Evolutionary conservation across 1,140 invertebrate genomes (phyloP), one percentile per base, ranked within the genome.

Genomic region (Drosophila sturtevanti): DNA sequence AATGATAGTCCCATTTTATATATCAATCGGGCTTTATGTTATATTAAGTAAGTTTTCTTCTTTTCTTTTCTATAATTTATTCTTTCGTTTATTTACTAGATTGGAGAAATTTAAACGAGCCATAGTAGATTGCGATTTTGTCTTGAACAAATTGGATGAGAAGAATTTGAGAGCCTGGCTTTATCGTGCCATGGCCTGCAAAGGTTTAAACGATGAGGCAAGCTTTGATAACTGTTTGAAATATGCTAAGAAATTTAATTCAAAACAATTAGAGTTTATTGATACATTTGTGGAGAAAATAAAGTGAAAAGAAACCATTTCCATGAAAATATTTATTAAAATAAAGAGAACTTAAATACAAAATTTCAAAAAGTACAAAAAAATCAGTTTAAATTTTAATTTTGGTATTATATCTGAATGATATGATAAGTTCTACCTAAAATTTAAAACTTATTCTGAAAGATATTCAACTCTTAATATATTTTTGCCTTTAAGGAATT

Each of bases 1-100:
- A 95, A 94, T 81, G 96, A 97, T 80, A 96, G 95, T 72, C 92
- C 94, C 1, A 92, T 96, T 52, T 84, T 97, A 0, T 97, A 96
- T 92, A 96, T 95, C 68, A 96, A 97, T 87, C 93, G 96, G 52
- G 95, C 95, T 6, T 92, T 97, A 4, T 95, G 77, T 24, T 92
- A 77, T 55, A 91, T 92, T 14, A 92, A 91, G 91, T 91, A 69
- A 74, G 62, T 4, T 5, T 10, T 35, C 4, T 0, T 10, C 55
- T 22, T 51, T 27, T 27, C 4, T 14, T 22, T 0, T 27, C 11
- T 16, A 22, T n/a, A 0, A 11, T 21, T 69, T 14, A 12, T 4
- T 24, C 24, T 7, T 0, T n/a, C 37, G n/a, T n/a, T n/a, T n/a
- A n/a, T n/a, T n/a, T n/a, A 38, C 21, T 12, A 92, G 91, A 78